Base-by-base conservation (phyloP, 2,888 invertebrate species). In the Cenopis cana region DNA sequence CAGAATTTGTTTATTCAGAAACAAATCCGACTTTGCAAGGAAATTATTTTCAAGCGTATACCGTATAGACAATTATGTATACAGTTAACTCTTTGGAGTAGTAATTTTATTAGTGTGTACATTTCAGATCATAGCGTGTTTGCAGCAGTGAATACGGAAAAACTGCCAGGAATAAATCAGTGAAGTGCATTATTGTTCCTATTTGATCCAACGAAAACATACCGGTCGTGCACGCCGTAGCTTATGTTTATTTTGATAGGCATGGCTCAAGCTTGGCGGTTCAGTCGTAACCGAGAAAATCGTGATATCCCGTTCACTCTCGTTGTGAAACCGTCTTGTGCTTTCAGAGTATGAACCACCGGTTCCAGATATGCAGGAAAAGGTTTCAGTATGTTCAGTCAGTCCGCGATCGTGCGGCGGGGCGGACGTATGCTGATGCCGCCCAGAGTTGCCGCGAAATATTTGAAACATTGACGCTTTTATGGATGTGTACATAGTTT, bases 401-500 rank as follows among this genome's bases (percentile, higher is more conserved):
- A 91, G 92, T 92, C 89, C 91, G 93, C 91, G 90, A 80, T 84
- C 77, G 84, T 81, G 90, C 91, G 91, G 90, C 89, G 80, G 79
- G 85, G 84, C 84, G 89, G 89, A 83, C 78, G 88, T 85, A 76
- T 79, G 74, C 73, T 77, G 74, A 76, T 73, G 82, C 82, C 84
- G 84, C 82, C 78, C 76, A 71, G 70, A 60, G 57, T 76, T 74
- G 74, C 77, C 77, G 77, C 77, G 77, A 68, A 76, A 74, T 75
- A 77, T 74, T 74, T 55, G 69, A 76, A 80, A 77, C 78, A 79
- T 80, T 77, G 79, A 74, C 72, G 74, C 76, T 76, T 74, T 74
- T 59, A 74, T 75, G 71, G 68, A 74, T 73, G 73, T 73, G 72
- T 72, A 73, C 54, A 55, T 66, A 49, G 36, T 29, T 71, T 61